Evolutionary conservation across 2,888 invertebrate genomes (phyloP), one percentile per base, ranked within the genome.

Genomic region (Pardosa pseudoannulata): DNA sequence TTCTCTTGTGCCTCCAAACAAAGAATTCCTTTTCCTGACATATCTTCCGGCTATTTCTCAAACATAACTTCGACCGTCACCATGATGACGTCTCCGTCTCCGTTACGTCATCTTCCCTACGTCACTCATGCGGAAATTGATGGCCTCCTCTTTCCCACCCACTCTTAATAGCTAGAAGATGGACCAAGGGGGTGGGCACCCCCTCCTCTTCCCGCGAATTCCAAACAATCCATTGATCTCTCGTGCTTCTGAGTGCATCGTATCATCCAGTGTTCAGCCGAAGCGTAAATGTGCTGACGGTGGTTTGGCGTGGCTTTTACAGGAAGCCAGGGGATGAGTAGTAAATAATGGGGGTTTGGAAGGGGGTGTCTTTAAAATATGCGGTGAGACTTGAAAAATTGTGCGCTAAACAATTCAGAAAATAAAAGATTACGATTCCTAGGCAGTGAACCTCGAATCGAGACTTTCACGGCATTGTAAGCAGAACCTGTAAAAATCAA

Each of bases 161-260:
- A n/a, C n/a, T n/a, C n/a, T 68, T 82, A 82, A 82, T 71, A 82
- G 82, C 70, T 36, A 46, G 62, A 81, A 82, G 82, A 82, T 71
- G 71, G 74, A 74, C 19, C 39, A 19, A 46, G 80, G 50, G 56
- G 56, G 56, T 2, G 3, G 23, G 23, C 19, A 56, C 11, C 56
- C 19, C n/a, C n/a, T n/a, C 23, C 11, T 23, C 23, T 23, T 56
- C 23, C 23, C 16, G 23, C 56, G 56, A 56, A 56, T 56, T 56
- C 56, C 56, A 56, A 46, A 56, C 56, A 56, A 56, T 56, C 56
- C 56, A 56, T 56, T 56, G 56, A 56, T 56, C 56, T 56, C 56
- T 56, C 23, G 5, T 56, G 56, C 23, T 56, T 56, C 56, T 23
- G 13, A 23, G 56, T 3, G 56, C 56, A 56, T 56, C 56, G 23